Evolutionary conservation across 2,797 vertebrate species (phyloP), one percentile per base, ranked within the genome.

Genomic region (Pseudopleuronectes americanus): DNA sequence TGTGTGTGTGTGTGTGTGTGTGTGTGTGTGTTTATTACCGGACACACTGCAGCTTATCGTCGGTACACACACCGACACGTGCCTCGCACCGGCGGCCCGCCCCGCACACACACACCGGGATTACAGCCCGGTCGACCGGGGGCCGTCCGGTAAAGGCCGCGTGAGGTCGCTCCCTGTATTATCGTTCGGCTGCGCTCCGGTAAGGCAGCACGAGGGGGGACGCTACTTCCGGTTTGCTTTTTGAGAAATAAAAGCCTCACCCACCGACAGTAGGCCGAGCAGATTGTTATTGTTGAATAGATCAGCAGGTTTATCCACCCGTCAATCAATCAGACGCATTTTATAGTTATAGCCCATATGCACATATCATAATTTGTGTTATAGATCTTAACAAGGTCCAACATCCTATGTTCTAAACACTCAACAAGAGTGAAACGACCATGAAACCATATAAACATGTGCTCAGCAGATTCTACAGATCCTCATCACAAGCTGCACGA

Each of bases 151-250:
- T 87, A 81, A 90, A 91, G 91, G 92, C 92, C 90, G 87, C 74
- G 71, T 91, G 77, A 90, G 91, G 89, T 92, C 87, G 89, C 77
- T 88, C 71, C 67, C 83, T 51, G 80, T 89, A 87, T 84, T 89
- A 82, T 86, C 74, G 84, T 79, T 69, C 62, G 70, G 60, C 76
- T 74, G 55, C 1, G 10, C 16, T 10, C 4, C 33, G 76, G 71
- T 58, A 81, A 84, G 41, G 22, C 65, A 1, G 68, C 6, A 68
- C 55, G 6, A 71, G 55, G 6, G 4, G 56, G 17, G 3, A 17
- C 36, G 9, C n/a, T 26, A 77, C 64, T 78, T 88, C 85, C 87
- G 80, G 66, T 3, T 0, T 0, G 2, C 17, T 23, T 56, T 74
- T 78, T 63, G 12, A 8, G 81, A 89, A 89, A 80, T 87, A 90